phyloP scores from a whole-genome alignment of 2,888 invertebrate genomes.

The Zygothrica quintamaculata region DNA sequence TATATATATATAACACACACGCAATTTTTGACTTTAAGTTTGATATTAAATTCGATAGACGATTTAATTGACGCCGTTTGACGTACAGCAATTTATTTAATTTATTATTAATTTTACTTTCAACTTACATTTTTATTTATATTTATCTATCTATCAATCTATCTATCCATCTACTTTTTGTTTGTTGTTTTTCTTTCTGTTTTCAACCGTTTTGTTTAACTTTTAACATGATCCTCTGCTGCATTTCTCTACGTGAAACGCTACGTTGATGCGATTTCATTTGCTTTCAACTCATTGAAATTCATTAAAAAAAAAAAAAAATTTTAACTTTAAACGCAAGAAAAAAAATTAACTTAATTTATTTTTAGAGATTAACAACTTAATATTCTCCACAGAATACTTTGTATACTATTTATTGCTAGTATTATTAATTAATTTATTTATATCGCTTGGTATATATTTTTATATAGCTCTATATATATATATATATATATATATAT shows the following conservation, averaged over 20 bases:
- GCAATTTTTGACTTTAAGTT: slow-evolving; percentile 26
- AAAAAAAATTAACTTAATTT: too few relatives aligned
- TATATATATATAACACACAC: too few relatives aligned
- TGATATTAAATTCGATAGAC: slow-evolving; percentile 41
- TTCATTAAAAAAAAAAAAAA: slow-evolving; percentile 20
- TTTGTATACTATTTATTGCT: too few relatives aligned
- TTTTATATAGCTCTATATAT: too few relatives aligned
- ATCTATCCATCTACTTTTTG: slow-evolving; percentile 10
- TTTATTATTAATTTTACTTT: slow-evolving; percentile 62
- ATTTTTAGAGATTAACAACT: too few relatives aligned
- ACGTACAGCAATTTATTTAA: slow-evolving; percentile 70
- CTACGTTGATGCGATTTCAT: slow-evolving; percentile 44
- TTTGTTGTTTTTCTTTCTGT: slow-evolving; percentile 20
- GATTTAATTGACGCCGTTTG: slow-evolving; percentile 62
- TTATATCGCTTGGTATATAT: too few relatives aligned
- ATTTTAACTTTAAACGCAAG: too few relatives aligned
- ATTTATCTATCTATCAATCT: slow-evolving; percentile 21
- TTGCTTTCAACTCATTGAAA: slow-evolving; percentile 39
- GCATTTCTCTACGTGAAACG: slow-evolving; percentile 43
- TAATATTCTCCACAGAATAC: too few relatives aligned
- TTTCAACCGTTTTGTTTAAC: slow-evolving; percentile 26
- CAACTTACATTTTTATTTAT: slow-evolving; percentile 41
- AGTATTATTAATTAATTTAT: too few relatives aligned
- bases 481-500: too few relatives aligned
- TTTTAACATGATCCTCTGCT: slow-evolving; percentile 40